Evolutionary conservation across 2,888 invertebrate species (phyloP).

Genomic region (Trissolcus japonicus): DNA sequence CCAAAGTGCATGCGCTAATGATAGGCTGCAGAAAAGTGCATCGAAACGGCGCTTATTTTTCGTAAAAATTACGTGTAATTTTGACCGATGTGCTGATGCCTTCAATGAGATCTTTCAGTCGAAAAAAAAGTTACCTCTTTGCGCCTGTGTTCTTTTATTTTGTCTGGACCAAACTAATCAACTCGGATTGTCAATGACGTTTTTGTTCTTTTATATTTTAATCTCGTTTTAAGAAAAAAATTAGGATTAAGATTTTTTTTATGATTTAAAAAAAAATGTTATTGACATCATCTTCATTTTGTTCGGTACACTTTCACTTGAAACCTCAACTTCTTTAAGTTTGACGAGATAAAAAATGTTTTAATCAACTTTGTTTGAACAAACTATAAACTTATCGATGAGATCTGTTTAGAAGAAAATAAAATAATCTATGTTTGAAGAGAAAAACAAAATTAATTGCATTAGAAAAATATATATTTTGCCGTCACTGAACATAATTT

Average conservation of each 20-base stretch:
- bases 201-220: too few relatives aligned
- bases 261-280: conserved; percentile 1
- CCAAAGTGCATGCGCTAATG: conserved; percentile 29
- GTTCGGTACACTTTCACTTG: neutral
- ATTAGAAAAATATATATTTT: neutral
- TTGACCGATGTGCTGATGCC: conserved; percentile 12
- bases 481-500: conserved; percentile 6
- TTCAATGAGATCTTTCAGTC: conserved; percentile 7
- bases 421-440: neutral
- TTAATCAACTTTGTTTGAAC: neutral
- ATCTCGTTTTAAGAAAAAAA: neutral
- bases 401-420: neutral
- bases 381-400: neutral
- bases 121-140: neutral
- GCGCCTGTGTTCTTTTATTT: neutral
- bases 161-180: too few relatives aligned
- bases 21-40: conserved; percentile 22
- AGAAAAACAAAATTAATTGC: neutral
- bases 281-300: neutral
- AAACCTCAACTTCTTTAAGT: neutral
- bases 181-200: too few relatives aligned
- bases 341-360: neutral
- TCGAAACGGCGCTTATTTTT: neutral
- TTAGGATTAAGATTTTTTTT: neutral
- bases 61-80: conserved; percentile 21